A percentile compares a stretch with the other conserved stretches of the same genome.
Evolutionary conservation across 2,797 vertebrate species (phyloP).

Genomic region (Pseudotriccus pelzelni): DNA sequence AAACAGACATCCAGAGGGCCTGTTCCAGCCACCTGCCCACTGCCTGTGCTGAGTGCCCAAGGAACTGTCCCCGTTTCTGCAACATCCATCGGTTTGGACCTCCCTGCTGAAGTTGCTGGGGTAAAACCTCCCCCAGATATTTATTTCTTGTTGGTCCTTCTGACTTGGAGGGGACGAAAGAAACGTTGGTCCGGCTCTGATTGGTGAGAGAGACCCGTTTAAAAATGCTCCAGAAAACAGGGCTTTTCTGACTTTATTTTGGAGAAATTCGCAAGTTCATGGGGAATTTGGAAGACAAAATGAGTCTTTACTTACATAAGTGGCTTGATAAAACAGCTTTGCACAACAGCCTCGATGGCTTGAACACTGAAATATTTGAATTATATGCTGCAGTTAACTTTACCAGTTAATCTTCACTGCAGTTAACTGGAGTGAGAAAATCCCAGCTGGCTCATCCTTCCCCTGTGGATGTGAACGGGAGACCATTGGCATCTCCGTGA

Average conservation of each 20-base stretch:
- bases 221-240: rapidly evolving
- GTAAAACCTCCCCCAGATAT: not conserved
- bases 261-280: not conserved
- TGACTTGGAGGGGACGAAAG: not conserved
- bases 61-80: not conserved
- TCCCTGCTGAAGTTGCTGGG: not conserved
- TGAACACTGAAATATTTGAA: not conserved
- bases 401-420: not conserved
- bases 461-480: not conserved
- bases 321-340: not conserved
- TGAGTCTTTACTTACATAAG: rapidly evolving
- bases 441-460: not conserved
- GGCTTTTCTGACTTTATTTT: not conserved
- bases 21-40: not conserved
- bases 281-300: not conserved
- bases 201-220: not conserved
- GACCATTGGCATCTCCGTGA: rapidly evolving
- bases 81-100: rapidly evolving
- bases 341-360: not conserved
- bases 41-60: not conserved
- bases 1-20: not conserved
- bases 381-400: not conserved
- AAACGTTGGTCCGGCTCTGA: not conserved
- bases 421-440: not conserved
- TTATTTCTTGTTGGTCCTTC: not conserved